Evolutionary conservation across 1,140 invertebrate genomes (phyloP).

Genomic region (Monomorium pharaonis): DNA sequence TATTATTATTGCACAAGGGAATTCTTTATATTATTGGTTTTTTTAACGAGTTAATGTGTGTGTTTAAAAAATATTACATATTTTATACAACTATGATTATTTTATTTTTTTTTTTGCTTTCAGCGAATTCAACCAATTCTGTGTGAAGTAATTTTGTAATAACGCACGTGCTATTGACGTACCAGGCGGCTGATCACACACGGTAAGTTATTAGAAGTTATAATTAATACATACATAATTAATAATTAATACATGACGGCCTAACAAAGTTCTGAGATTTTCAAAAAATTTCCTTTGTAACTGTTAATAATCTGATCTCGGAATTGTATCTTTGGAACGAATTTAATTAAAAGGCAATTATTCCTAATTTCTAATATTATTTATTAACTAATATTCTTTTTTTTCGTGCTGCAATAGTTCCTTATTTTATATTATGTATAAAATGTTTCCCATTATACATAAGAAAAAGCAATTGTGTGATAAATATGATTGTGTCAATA

Average conservation of each 20-base stretch:
- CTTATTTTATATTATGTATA: too few species aligned
- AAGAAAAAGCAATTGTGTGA: not conserved
- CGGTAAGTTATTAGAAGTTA: conserved; percentile 15
- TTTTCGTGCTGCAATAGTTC: too few species aligned
- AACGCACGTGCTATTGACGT: not conserved
- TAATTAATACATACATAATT: conserved; percentile 5
- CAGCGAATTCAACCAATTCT: not conserved
- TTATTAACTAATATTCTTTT: too few species aligned
- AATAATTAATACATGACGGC: not conserved
- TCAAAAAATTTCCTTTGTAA: not conserved
- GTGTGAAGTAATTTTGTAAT: not conserved
- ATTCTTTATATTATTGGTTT: not conserved
- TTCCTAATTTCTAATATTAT: too few species aligned
- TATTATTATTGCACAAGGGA: not conserved
- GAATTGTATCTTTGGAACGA: not conserved
- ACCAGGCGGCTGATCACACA: too few species aligned
- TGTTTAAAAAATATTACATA: not conserved
- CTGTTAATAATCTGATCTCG: not conserved
- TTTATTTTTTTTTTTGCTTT: not conserved
- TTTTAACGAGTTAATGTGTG: not conserved
- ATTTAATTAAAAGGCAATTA: too few species aligned
- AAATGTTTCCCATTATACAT: not conserved
- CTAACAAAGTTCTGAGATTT: not conserved
- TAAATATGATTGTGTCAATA: not conserved
- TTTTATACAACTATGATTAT: not conserved